Evolutionary conservation across 2,797 vertebrate genomes (phyloP).

Genomic region (Clarias fuscus): DNA sequence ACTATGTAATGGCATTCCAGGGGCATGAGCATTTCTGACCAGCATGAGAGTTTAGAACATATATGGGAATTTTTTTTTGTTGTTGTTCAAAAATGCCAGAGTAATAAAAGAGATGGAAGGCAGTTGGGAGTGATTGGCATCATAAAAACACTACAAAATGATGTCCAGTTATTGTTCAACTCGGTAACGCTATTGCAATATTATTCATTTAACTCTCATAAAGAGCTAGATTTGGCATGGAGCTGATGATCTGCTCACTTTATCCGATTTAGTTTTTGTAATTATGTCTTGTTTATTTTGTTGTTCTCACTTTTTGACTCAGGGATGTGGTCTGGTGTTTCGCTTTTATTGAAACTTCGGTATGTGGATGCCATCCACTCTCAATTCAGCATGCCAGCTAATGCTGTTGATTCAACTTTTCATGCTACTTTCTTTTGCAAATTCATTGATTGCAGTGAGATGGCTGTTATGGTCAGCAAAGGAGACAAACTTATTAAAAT

Average conservation of each 20-base stretch:
- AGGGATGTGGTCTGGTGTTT: neutral
- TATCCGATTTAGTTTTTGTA: neutral
- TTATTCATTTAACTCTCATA: neutral
- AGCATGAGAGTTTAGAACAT: neutral
- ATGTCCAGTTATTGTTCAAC: neutral
- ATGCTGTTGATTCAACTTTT: neutral
- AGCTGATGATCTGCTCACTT: neutral
- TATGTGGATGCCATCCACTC: neutral
- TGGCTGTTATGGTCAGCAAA: neutral
- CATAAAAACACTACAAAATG: neutral
- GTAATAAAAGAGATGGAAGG: conserved; percentile 2
- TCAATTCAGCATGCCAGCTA: neutral
- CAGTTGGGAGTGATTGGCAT: neutral
- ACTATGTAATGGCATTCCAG: conserved; percentile 12
- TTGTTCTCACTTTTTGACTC: neutral
- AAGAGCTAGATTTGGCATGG: neutral
- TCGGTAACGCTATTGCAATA: neutral
- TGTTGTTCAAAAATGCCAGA: neutral
- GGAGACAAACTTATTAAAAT: neutral
- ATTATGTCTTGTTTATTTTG: neutral
- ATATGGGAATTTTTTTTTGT: neutral
- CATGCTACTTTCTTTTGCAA: neutral
- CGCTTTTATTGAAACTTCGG: neutral
- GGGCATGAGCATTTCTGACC: neutral
- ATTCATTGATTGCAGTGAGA: neutral